Percentiles rank a stretch among this genome's conserved stretches.
Conservation (phyloP, 2,888 invertebrate genomes). For the Cryptus armator region DNA sequence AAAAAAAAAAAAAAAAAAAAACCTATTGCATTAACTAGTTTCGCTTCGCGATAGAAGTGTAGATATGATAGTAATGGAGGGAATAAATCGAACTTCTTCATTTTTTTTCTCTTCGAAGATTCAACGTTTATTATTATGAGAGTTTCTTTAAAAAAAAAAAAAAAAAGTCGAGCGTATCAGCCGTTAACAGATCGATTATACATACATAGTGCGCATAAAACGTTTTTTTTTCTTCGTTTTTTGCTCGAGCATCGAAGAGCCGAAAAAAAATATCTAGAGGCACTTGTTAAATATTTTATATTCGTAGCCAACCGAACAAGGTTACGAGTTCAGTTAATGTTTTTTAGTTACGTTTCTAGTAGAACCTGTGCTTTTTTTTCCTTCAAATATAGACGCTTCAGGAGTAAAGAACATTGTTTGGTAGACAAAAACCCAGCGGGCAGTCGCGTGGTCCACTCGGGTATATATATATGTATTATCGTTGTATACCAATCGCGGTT, state of each 20-base stretch:
- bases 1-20: neutral
- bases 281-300: neutral
- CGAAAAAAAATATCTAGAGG: conserved; percentile 15
- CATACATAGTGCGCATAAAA: no score
- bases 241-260: neutral
- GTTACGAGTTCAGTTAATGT: conserved; percentile 18
- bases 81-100: no score
- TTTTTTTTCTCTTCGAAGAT: no score
- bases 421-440: conserved; percentile 65
- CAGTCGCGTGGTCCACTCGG: conserved; percentile 41
- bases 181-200: neutral
- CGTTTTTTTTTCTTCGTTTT: neutral
- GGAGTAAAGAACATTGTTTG: conserved; percentile 57
- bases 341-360: neutral
- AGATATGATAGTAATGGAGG: no score
- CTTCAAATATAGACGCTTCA: conserved; percentile 29
- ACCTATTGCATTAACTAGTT: neutral
- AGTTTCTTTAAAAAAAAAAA: neutral
- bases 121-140: neutral
- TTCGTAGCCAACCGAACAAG: neutral
- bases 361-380: conserved; percentile 1
- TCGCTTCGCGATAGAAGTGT: no score
- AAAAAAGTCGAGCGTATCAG: neutral
- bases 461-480: conserved; percentile 13
- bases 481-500: conserved; percentile 47